Percentiles rank a stretch among this genome's conserved stretches.
Evolutionary conservation across 2,888 invertebrate species (phyloP).

Genomic region (Macropis europaea): DNA sequence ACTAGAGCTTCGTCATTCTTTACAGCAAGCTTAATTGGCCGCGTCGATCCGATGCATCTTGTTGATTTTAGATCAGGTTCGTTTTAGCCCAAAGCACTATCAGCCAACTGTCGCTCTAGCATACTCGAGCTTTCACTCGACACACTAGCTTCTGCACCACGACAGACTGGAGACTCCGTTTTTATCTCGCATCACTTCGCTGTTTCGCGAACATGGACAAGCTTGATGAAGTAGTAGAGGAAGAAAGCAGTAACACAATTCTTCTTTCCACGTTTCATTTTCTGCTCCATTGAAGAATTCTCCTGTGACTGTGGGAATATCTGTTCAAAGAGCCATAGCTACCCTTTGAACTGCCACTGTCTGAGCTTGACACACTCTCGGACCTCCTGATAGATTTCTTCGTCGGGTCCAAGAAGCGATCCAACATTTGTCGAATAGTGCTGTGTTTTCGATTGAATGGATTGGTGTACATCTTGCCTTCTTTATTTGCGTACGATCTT

Average conservation of each 20-base stretch:
- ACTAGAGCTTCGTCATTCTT: neutral
- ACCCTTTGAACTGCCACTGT: slow-evolving; percentile 70
- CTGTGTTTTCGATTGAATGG: slow-evolving; percentile 87
- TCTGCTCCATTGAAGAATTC: slow-evolving; percentile 72
- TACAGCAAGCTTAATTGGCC: neutral
- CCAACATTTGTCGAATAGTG: slow-evolving; percentile 84
- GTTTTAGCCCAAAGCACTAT: neutral
- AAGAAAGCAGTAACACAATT: neutral
- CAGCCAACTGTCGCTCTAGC: neutral
- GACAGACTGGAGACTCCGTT: slow-evolving; percentile 3
- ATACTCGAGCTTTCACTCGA: neutral
- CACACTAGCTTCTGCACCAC: neutral
- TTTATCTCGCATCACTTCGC: slow-evolving; percentile 7
- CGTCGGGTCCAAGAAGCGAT: slow-evolving; percentile 83
- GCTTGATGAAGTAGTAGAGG: neutral
- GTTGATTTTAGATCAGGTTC: no score
- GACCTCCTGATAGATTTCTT: slow-evolving; percentile 73
- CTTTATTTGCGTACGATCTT: neutral
- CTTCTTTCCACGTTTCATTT: slow-evolving; percentile 62
- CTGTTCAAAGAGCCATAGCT: slow-evolving; percentile 67
- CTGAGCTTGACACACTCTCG: slow-evolving; percentile 73
- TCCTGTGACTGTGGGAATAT: slow-evolving; percentile 58
- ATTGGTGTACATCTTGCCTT: slow-evolving; percentile 84
- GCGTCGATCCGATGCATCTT: neutral
- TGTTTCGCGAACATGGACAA: neutral